These are phyloP conservation scores for Platichthys flesus DNA, from an alignment of 2,113 vertebrate genomes.

Conservation along the genomic window DNA sequence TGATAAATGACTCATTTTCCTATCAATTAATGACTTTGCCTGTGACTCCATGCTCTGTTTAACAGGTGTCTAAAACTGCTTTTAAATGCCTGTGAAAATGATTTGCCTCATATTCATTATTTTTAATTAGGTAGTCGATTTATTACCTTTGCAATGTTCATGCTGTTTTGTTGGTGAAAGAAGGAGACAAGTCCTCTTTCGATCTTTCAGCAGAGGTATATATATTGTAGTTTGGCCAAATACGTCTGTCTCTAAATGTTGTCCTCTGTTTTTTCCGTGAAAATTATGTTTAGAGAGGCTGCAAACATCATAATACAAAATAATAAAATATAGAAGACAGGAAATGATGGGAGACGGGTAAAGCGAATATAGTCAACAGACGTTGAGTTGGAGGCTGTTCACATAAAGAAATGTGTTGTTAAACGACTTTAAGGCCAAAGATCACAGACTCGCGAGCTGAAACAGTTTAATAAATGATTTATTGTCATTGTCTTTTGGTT, in stretches of 20 bases:
- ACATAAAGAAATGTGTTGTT: not conserved
- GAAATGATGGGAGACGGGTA: not conserved
- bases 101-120: not conserved
- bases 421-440: not conserved
- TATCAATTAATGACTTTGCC: constrained; percentile 33
- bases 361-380: not conserved
- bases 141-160: not conserved
- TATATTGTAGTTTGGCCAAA: not conserved
- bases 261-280: not conserved
- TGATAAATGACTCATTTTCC: constrained; percentile 10
- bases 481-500: no score
- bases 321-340: no score
- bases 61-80: constrained; percentile 8
- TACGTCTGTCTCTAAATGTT: not conserved
- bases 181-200: not conserved
- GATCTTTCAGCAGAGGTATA: not conserved
- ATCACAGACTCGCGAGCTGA: not conserved
- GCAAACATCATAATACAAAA: no score
- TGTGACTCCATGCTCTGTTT: not conserved
- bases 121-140: constrained; percentile 7
- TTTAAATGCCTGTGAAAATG: constrained; percentile 28
- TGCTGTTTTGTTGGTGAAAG: no score
- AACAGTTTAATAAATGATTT: no score
- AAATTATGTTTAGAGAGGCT: not conserved
- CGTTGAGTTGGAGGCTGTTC: not conserved